A percentile compares a stretch with the other conserved stretches of the same genome.
Evolutionary conservation across 2,888 invertebrate species (phyloP).

Genomic region (Calliphora vomitoria): DNA sequence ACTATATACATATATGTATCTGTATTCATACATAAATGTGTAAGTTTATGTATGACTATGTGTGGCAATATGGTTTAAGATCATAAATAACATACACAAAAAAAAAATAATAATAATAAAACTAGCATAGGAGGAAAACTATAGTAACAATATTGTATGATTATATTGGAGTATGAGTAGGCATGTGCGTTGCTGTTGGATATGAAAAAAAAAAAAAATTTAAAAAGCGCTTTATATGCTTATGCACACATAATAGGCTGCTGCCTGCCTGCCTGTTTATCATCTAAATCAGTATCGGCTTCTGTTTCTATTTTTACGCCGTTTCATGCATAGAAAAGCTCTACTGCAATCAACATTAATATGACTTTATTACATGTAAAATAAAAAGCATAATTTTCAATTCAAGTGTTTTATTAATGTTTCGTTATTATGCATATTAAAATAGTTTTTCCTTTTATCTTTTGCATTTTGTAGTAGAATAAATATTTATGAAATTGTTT

Average conservation of each 20-base stretch:
- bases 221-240: not conserved
- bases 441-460: slow-evolving; percentile 50
- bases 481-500: not conserved
- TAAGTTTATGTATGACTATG: not conserved
- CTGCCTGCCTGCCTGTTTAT: not conserved
- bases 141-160: slow-evolving; percentile 37
- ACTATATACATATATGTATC: not conserved
- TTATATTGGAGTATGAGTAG: not conserved
- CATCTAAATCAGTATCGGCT: slow-evolving; percentile 19
- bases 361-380: slow-evolving; percentile 68
- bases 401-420: slow-evolving; percentile 60
- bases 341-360: slow-evolving; percentile 64
- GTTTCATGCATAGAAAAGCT: slow-evolving; percentile 55
- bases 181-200: not conserved
- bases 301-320: slow-evolving; percentile 1
- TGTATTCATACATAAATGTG: not conserved
- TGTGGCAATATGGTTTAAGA: slow-evolving; percentile 66
- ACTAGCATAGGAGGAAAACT: not conserved
- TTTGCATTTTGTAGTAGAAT: not conserved
- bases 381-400: slow-evolving; percentile 60
- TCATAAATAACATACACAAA: slow-evolving; percentile 61
- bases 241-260: not conserved
- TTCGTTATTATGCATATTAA: slow-evolving; percentile 63
- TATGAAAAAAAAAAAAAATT: not conserved
- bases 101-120: not conserved